These are phyloP conservation scores for Gastrophysa polygoni DNA, from an alignment of 2,888 invertebrate genomes.

Conservation along the genomic window DNA sequence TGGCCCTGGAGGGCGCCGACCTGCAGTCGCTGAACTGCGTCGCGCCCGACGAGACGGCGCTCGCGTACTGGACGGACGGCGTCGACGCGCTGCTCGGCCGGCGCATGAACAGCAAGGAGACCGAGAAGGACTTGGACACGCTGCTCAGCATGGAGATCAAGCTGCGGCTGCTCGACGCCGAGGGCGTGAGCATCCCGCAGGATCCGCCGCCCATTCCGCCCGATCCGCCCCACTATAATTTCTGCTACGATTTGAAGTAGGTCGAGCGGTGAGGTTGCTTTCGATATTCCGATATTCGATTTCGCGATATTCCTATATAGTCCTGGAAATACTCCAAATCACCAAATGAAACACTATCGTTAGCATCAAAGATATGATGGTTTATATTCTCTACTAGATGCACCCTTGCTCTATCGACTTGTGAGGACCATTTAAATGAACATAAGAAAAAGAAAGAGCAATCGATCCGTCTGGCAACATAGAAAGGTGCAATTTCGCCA, in stretches of 20 bases:
- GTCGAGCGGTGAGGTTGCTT: background rate
- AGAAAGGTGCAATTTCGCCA: too few species aligned
- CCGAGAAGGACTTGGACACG: constrained; percentile 88
- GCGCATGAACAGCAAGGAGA: constrained; percentile 87
- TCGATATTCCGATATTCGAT: too few species aligned
- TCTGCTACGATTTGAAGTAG: constrained; percentile 75
- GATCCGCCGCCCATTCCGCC: constrained; percentile 91
- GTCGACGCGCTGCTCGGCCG: constrained; percentile 87
- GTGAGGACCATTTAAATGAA: too few species aligned
- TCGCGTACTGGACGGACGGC: constrained; percentile 96
- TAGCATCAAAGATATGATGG: too few species aligned
- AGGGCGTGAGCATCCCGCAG: constrained; percentile 93
- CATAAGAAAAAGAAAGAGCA: too few species aligned
- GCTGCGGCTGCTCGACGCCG: constrained; percentile 88
- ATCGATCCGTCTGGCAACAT: too few species aligned
- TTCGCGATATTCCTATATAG: too few species aligned
- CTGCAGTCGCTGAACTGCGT: constrained; percentile 88
- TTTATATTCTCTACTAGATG: too few species aligned
- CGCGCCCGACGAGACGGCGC: constrained; percentile 84
- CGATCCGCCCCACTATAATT: constrained; percentile 91
- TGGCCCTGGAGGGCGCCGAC: constrained; percentile 80
- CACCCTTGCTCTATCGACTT: too few species aligned
- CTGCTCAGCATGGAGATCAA: constrained; percentile 96
- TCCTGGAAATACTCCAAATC: too few species aligned
- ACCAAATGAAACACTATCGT: too few species aligned